phyloP scores from a whole-genome alignment of 1,140 invertebrate genomes.

The Drosophila carrolli region DNA sequence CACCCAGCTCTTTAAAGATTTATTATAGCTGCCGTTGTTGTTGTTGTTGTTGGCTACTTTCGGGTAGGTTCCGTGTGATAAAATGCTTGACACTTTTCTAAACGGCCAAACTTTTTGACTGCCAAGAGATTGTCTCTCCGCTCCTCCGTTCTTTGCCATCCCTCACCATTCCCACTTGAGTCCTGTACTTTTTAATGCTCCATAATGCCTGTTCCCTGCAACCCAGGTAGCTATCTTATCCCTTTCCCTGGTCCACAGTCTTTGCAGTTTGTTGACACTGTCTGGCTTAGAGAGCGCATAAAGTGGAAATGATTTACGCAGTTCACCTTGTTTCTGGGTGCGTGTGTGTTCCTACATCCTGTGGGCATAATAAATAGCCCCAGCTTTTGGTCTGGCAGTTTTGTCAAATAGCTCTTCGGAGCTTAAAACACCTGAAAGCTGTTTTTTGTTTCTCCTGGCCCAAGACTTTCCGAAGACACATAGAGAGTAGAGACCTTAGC shows the following conservation, averaged over 20 bases:
- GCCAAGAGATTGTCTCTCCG: slow-evolving; percentile 62
- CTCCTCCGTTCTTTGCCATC: slow-evolving; percentile 9
- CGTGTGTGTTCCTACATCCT: slow-evolving; percentile 42
- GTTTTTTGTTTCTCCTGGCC: slow-evolving; percentile 22
- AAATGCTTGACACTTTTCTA: slow-evolving; percentile 83
- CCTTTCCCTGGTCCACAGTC: slow-evolving; percentile 21
- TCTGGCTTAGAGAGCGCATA: slow-evolving; percentile 78
- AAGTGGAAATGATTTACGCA: slow-evolving; percentile 81
- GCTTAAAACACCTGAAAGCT: slow-evolving; percentile 69
- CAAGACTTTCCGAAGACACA: slow-evolving; percentile 1
- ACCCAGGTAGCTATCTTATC: slow-evolving; percentile 2
- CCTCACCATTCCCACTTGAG: background rate
- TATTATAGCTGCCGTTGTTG: slow-evolving; percentile 59
- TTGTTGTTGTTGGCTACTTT: slow-evolving; percentile 50
- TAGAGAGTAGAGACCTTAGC: slow-evolving; percentile 29
- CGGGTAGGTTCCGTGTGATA: slow-evolving; percentile 61
- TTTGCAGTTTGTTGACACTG: slow-evolving; percentile 80
- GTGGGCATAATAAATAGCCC: slow-evolving; percentile 75
- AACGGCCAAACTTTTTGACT: slow-evolving; percentile 81
- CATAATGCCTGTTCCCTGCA: slow-evolving; percentile 54
- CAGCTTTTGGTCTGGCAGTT: slow-evolving; percentile 72
- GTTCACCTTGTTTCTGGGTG: slow-evolving; percentile 49
- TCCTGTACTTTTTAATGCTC: slow-evolving; percentile 70
- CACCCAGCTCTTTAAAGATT: slow-evolving; percentile 58
- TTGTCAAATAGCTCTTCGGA: slow-evolving; percentile 73